Base-by-base conservation (phyloP, 2,113 vertebrate genomes). In the Thamnaconus septentrionalis region DNA sequence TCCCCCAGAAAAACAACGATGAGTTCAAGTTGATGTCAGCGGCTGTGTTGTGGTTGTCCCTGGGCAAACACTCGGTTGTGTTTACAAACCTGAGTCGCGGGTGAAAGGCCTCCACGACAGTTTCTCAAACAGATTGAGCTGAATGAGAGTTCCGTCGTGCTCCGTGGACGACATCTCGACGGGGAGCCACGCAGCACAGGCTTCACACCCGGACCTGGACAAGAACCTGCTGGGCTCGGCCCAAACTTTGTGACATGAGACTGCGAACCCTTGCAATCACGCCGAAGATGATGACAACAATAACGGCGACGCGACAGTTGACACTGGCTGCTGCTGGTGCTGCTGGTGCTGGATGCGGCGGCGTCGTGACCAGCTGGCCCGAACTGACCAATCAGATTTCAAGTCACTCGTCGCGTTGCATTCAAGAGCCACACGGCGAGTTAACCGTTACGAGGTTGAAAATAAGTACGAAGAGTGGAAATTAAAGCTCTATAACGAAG, bases 51-150 rank as follows among this genome's bases (percentile, higher is more conserved):
- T 31, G 18, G 18, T 31, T 31, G 18, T 31, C 2, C 18, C 18
- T 31, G 8, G 47, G 45, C 59, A 39, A 11, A 4, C 41, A 56
- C 6, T 3, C 4, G n/a, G 18, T 52, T 73, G 55, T 71, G 71
- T 87, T 75, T 79, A 93, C 94, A 93, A 85, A 97, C 95, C 94
- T 88, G 93, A 86, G 44, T 90, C 89, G 53, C 89, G 78, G 69
- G 87, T 65, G 50, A 89, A 88, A 66, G 93, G 92, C 84, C 93
- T 92, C 82, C 92, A 93, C 66, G 93, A 93, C 81, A 97, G 91
- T 78, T 93, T 94, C 87, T 95, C 94, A 87, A 96, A 97, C 79
- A 76, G 85, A 66, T 85, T 91, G 64, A 91, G 82, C 66, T 85
- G 87, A 75, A 64, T 82, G 66, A 58, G 66, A 56, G 70, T 78